Percentiles rank a stretch among this genome's conserved stretches.
phyloP scores from a whole-genome alignment of 2,113 vertebrate genomes.

The Morone saxatilis region DNA sequence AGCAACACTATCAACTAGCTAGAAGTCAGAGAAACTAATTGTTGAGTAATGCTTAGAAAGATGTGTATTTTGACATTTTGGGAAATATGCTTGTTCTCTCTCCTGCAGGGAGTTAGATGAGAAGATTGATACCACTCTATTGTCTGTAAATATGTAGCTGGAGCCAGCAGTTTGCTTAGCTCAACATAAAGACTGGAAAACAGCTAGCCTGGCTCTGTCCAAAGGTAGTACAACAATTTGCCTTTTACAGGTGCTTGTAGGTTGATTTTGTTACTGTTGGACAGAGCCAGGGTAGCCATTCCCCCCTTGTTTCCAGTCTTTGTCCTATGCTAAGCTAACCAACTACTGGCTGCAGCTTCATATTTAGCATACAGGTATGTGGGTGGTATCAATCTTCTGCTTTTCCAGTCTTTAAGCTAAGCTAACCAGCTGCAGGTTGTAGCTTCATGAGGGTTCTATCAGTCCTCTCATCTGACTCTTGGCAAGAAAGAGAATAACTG shows the following conservation, averaged over 20 bases:
- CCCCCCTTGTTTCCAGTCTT: not conserved
- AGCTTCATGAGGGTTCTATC: not conserved
- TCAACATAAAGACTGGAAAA: not conserved
- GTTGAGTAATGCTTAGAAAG: not conserved
- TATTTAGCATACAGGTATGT: not conserved
- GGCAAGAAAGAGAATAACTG: not conserved
- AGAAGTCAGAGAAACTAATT: not conserved
- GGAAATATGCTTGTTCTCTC: not conserved
- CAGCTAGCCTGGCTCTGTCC: not conserved
- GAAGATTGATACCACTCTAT: not conserved
- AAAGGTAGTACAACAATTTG: not conserved
- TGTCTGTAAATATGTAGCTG: not conserved
- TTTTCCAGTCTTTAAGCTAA: not conserved
- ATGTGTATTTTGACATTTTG: not conserved
- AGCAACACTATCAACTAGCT: not conserved
- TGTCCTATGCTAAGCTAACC: not conserved
- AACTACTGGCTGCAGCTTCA: not conserved
- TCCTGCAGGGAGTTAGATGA: not conserved
- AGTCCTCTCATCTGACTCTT: not conserved
- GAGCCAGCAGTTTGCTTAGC: conserved; percentile 1
- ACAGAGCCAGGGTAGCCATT: not conserved
- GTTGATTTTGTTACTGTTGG: not conserved
- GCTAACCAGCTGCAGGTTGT: not conserved
- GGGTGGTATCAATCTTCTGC: no score
- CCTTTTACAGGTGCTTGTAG: not conserved